Base-by-base conservation (phyloP, 2,888 invertebrate genomes). In the Lasioglossum calceatum region DNA sequence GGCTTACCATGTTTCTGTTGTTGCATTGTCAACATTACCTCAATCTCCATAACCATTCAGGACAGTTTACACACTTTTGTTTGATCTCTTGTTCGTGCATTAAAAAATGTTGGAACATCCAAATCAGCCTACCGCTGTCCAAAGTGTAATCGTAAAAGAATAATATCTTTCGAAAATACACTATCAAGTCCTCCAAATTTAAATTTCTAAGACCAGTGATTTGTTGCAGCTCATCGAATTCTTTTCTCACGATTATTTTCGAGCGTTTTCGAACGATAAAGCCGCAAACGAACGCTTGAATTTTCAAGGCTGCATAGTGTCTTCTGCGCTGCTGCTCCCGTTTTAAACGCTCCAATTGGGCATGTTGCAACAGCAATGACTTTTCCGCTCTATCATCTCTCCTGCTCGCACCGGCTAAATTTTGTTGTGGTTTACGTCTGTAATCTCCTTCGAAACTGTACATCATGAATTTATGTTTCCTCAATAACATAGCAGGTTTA, bases 371-470 rank as follows among this genome's bases (percentile, higher is more conserved):
- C 77, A 98, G 95, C 79, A 97, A 96, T 93, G 98, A 97, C 91
- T 97, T 96, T 74, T 96, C 74, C 14, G 74, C 23, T 54, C 7
- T 50, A 54, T 54, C 97, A 88, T 97, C 97, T 89, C 97, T 96
- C 82, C 96, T 96, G 93, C 98, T 98, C n/a, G 97, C 97, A 84
- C 99, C 99, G 85, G 98, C 97, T 91, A 99, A 96, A 95, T 98
- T 98, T 95, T 99, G 99, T 93, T 97, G 97, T 14, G 99, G 99
- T 95, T 97, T 97, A 77, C 98, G 96, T 93, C 98, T 97, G 95
- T 97, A 98, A 95, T 99, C 98, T 81, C 99, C 99, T 95, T 99
- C 99, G 95, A 99, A 99, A 93, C 98, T 96, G 92, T 96, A 97
- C 96, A 96, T 96, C 71, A 78, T 93, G 84, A 71, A 54, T 67